Base-by-base conservation (phyloP, 2,888 invertebrate species). In the Cybosia mesomella region DNA sequence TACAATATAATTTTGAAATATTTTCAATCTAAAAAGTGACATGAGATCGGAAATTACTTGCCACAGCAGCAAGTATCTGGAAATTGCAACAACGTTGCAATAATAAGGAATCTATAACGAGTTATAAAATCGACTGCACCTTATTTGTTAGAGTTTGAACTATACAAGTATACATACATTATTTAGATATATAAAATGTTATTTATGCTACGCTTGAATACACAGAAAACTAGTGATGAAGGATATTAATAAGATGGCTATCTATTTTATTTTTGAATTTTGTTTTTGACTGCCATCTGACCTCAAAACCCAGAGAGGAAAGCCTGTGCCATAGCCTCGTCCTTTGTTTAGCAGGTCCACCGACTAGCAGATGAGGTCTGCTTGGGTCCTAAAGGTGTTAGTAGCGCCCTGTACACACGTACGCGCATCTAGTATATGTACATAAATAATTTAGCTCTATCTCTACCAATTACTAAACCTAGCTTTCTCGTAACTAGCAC, bases 11-110 rank as follows among this genome's bases (percentile, higher is more conserved):
- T 49, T 49, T 43, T n/a, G 18, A 8, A n/a, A 49, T 49, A 49
- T n/a, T 8, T 49, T 49, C 49, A n/a, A 49, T 49, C n/a, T 49
- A 18, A 9, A n/a, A 49, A 18, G 49, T 8, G 49, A 49, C 9
- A n/a, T 49, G 9, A 49, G 49, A 49, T 49, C 49, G 49, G 49
- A 49, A 49, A 49, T 49, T 49, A 49, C n/a, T 49, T 49, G n/a
- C 36, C 49, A 43, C n/a, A n/a, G 43, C 43, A 15, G 43, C 43
- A 18, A 18, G n/a, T 49, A 1, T n/a, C n/a, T 49, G 49, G 49
- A 49, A 49, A 49, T 49, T 49, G 49, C n/a, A 49, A 49, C 49
- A 49, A 49, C n/a, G n/a, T 28, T 4, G 49, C n/a, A 49, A 49
- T 43, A 18, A 43, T 43, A 43, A 5, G 18, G 43, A 18, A 43